Percentiles rank a stretch among this genome's conserved stretches.
phyloP scores from a whole-genome alignment of 2,888 invertebrate species.

The Lottia scabra region DNA sequence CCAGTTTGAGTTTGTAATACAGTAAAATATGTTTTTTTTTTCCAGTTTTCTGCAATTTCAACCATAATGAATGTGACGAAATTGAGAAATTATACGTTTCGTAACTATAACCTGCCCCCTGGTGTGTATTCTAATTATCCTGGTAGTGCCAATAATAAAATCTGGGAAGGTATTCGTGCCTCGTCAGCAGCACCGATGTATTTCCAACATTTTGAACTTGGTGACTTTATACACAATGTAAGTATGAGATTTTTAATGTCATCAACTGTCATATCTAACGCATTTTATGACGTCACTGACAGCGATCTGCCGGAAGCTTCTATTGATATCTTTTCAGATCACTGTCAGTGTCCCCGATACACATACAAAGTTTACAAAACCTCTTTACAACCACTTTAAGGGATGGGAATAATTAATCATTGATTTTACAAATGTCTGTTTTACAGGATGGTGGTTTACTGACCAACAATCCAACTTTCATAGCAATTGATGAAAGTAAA shows the following conservation, averaged over 20 bases:
- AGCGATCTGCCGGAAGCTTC: no score
- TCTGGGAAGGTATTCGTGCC: slow-evolving; percentile 89
- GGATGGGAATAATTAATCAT: no score
- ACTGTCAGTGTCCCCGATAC: no score
- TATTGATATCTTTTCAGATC: no score
- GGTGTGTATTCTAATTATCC: slow-evolving; percentile 71
- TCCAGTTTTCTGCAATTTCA: slow-evolving; percentile 57
- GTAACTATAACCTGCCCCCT: slow-evolving; percentile 82
- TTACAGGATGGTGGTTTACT: slow-evolving; percentile 84
- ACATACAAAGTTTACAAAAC: no score
- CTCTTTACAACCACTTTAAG: no score
- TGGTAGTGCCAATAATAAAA: slow-evolving; percentile 78
- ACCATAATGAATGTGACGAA: slow-evolving; percentile 54
- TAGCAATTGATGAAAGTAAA: slow-evolving; percentile 88
- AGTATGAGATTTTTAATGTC: not conserved
- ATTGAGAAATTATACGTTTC: slow-evolving; percentile 75
- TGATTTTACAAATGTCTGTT: not conserved
- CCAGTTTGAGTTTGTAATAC: not conserved
- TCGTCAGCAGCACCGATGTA: slow-evolving; percentile 93
- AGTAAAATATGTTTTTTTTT: slow-evolving; percentile 8
- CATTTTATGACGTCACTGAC: no score
- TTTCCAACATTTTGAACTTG: slow-evolving; percentile 76
- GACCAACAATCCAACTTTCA: slow-evolving; percentile 89
- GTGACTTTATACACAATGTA: slow-evolving; percentile 61
- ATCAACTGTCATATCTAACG: no score